Evolutionary conservation across 1,140 invertebrate species (phyloP).

Genomic region (Sinella curviseta): DNA sequence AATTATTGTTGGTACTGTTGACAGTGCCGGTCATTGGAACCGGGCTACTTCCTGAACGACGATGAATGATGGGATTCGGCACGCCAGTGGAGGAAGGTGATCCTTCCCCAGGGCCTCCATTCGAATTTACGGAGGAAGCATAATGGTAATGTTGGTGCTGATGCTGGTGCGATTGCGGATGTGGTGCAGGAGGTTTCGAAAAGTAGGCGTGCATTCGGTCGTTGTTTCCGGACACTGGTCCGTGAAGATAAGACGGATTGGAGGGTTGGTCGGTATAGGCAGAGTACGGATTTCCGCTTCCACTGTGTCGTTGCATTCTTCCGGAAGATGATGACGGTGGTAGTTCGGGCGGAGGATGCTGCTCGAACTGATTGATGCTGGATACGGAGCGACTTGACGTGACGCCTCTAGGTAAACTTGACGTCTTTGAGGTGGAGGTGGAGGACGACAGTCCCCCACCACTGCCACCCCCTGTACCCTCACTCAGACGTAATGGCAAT

Average conservation of each 20-base stretch:
- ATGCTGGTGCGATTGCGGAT: slow-evolving; percentile 22
- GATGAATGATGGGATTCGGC: slow-evolving; percentile 33
- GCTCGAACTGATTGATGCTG: slow-evolving; percentile 36
- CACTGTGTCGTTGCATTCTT: slow-evolving; percentile 38
- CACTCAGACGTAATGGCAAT: slow-evolving; percentile 42
- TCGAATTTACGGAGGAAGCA: not conserved
- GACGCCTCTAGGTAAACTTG: slow-evolving; percentile 44
- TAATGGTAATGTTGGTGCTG: slow-evolving; percentile 30
- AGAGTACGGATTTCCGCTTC: slow-evolving; percentile 26
- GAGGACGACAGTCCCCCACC: not conserved
- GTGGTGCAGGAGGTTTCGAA: slow-evolving; percentile 24
- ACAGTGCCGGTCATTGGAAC: slow-evolving; percentile 44
- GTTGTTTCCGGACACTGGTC: not conserved
- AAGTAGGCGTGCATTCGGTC: slow-evolving; percentile 47
- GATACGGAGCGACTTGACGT: slow-evolving; percentile 37
- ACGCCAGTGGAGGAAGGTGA: not conserved
- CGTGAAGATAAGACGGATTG: slow-evolving; percentile 34
- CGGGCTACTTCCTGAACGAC: slow-evolving; percentile 47
- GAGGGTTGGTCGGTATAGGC: slow-evolving; percentile 8
- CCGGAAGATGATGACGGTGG: slow-evolving; percentile 1
- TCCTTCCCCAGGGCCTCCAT: not conserved
- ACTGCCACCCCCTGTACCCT: slow-evolving; percentile 20
- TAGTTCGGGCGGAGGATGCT: slow-evolving; percentile 9
- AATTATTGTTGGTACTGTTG: not conserved
- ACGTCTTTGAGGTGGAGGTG: slow-evolving; percentile 31